Conservation (phyloP, 2,113 vertebrate species). For the Heliornis fulica region DNA sequence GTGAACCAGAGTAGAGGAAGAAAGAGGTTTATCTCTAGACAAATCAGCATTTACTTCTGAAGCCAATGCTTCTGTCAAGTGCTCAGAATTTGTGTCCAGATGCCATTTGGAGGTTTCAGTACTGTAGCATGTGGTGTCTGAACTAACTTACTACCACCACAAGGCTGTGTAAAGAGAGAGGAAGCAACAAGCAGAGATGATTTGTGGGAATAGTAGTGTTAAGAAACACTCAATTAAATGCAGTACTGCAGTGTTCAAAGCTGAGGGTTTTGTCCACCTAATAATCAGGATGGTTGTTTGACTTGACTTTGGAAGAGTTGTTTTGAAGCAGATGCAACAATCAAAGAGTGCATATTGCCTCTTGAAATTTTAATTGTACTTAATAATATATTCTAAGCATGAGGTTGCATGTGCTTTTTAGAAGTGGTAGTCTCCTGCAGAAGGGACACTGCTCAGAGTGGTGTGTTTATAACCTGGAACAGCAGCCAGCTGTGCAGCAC, state of each 20-base stretch:
- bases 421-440: not conserved
- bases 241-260: not conserved
- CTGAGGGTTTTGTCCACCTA: not conserved
- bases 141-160: not conserved
- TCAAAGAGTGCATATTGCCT: not conserved
- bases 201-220: not conserved
- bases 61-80: not conserved
- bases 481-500: not conserved
- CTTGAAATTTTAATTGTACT: not conserved
- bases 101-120: not conserved
- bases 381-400: not conserved
- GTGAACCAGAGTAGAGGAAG: not conserved
- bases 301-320: not conserved
- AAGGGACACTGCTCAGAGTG: not conserved
- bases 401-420: not conserved
- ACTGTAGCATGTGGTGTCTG: not conserved
- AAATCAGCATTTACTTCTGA: not conserved
- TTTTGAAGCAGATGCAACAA: not conserved
- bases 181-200: not conserved
- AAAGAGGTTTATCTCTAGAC: not conserved
- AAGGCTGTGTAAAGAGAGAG: not conserved
- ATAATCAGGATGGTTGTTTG: not conserved
- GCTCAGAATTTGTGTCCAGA: not conserved
- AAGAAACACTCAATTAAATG: not conserved
- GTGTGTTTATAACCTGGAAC: accelerated